Base-by-base conservation (phyloP, 2,888 invertebrate genomes). In the Cosmorhoe ocellata region DNA sequence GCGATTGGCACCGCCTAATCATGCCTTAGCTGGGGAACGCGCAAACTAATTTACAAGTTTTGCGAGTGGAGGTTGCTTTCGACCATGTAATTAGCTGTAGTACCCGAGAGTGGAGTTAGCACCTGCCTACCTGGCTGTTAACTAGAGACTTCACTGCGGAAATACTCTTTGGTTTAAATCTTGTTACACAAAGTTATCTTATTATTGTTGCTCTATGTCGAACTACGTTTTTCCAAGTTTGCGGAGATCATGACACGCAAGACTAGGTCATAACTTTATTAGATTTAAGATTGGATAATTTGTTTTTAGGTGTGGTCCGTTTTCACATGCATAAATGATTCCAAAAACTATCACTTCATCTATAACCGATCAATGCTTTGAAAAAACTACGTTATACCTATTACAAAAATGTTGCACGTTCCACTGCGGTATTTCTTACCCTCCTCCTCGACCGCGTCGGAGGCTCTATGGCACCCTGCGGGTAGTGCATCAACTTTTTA, bases 1-100 rank as follows among this genome's bases (percentile, higher is more conserved):
- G 59, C 76, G 69, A 81, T 81, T 78, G 81, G 71, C 74, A 75
- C 70, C 69, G 68, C 40, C 78, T 83, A 79, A 84, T 83, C 81
- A 78, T 64, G 67, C 62, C 67, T 59, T 66, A 72, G 77, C 77
- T 74, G 68, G 74, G 70, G 69, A 59, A 47, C 58, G 38, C 41
- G 59, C 38, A 51, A 58, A 63, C 60, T 58, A 61, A 66, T 65
- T 66, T 57, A 51, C 63, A 67, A 66, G 64, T 66, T 67, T 56
- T 48, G 44, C 41, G 43, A 48, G 46, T 52, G 51, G 42, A 59
- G 50, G 51, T 36, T 33, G 43, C 38, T 33, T 30, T 53, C 41
- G 41, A 41, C 38, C 51, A 44, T 47, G 43, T 46, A 32, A 50
- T 52, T 48, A 44, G 28, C 32, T 24, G 22, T n/a, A n/a, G n/a